phyloP scores from a whole-genome alignment of 2,113 vertebrate species.

The Octodon degus region DNA sequence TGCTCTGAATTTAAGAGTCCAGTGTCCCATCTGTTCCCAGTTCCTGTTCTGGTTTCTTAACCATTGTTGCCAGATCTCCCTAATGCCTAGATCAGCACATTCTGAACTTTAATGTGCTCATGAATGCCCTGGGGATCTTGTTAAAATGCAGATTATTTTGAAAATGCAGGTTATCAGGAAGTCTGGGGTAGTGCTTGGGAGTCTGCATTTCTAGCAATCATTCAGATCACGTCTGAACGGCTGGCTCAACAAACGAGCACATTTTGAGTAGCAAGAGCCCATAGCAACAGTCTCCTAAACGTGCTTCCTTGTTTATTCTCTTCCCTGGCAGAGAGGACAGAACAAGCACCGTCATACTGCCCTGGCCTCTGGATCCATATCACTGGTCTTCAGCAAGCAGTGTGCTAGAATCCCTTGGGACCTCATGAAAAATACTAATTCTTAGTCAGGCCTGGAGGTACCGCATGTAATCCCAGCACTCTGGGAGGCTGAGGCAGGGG shows the following conservation, averaged over 20 bases:
- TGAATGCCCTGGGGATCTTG: not conserved
- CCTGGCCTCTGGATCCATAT: not conserved
- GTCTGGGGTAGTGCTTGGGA: not conserved
- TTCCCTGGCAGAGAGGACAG: not conserved
- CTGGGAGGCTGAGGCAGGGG: not conserved
- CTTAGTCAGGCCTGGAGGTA: not conserved
- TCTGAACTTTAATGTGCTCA: not conserved
- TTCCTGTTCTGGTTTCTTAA: conserved; percentile 41
- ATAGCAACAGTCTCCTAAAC: not conserved
- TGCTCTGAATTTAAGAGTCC: conserved; percentile 31
- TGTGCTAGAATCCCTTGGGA: not conserved
- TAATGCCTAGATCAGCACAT: not conserved
- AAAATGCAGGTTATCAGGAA: not conserved
- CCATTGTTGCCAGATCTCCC: not conserved
- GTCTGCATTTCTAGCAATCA: conserved; percentile 21
- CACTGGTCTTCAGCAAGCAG: not conserved
- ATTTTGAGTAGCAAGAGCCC: conserved; percentile 4
- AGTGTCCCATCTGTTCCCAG: not conserved
- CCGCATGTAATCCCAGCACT: not conserved
- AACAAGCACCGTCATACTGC: not conserved
- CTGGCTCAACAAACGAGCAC: not conserved
- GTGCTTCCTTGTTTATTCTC: conserved; percentile 4
- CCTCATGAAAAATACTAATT: not conserved
- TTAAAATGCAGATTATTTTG: conserved; percentile 35
- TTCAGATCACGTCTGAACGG: not conserved